These are phyloP conservation scores for Bubo scandiacus DNA, from an alignment of 2,113 vertebrate genomes.

Conservation along the genomic window DNA sequence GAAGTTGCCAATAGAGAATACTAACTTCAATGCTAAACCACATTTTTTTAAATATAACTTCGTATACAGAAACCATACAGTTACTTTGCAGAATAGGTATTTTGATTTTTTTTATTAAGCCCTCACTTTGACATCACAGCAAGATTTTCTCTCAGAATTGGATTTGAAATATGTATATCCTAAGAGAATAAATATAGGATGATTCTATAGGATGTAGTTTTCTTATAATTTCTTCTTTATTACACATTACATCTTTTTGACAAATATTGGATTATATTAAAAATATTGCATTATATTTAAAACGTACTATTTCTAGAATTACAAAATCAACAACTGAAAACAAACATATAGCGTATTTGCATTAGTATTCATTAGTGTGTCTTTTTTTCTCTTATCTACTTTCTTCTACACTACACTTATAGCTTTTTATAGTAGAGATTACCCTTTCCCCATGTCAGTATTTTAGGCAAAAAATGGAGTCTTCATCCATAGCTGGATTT, in stretches of 20 bases:
- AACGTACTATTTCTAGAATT: background rate
- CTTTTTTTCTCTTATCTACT: background rate
- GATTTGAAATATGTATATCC: background rate
- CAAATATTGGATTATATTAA: background rate
- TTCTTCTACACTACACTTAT: background rate
- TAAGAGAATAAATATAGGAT: background rate
- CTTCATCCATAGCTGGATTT: background rate
- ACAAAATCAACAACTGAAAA: background rate
- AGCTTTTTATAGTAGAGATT: background rate
- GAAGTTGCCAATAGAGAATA: background rate
- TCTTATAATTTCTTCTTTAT: background rate
- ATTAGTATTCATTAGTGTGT: background rate
- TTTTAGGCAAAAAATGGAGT: background rate
- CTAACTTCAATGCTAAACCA: background rate
- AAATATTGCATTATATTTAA: background rate
- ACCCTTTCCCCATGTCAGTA: background rate
- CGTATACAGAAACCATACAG: background rate
- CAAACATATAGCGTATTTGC: background rate
- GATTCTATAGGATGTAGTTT: background rate
- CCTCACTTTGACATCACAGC: background rate
- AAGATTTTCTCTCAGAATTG: background rate
- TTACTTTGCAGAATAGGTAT: background rate
- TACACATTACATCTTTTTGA: background rate
- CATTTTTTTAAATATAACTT: background rate
- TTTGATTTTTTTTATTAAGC: no score